phyloP scores from a whole-genome alignment of 2,113 vertebrate species.

The Grallaria varia region DNA sequence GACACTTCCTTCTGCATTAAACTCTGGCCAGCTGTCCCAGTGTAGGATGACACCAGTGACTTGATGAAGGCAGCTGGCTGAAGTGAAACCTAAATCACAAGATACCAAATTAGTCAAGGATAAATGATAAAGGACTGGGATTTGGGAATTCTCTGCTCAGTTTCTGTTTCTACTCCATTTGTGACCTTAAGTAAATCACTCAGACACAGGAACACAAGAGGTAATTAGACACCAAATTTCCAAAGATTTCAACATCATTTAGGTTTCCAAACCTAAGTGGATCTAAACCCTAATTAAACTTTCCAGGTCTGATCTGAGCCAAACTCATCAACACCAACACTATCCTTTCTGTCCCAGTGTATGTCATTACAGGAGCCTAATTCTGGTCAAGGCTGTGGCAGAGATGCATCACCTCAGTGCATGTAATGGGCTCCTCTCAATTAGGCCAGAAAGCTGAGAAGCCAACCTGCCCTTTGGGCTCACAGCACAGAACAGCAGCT shows the following conservation, averaged over 20 bases:
- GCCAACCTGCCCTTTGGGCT: not conserved
- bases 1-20: not conserved
- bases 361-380: not conserved
- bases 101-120: not conserved
- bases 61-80: conserved; percentile 23
- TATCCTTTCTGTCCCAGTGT: accelerated
- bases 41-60: not conserved
- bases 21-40: conserved; percentile 5
- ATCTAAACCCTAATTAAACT: not conserved
- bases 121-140: conserved; percentile 1
- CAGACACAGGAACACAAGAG: not conserved
- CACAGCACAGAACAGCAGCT: not conserved
- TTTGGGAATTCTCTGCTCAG: conserved; percentile 7
- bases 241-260: not conserved
- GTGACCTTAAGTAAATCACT: not conserved
- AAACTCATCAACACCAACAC: not conserved
- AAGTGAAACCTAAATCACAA: conserved; percentile 16
- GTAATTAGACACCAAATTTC: not conserved
- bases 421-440: not conserved
- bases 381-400: not conserved
- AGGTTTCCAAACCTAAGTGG: not conserved
- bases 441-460: not conserved
- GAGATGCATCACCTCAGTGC: not conserved
- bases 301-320: not conserved
- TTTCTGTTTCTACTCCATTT: conserved; percentile 24